Evolutionary conservation across 2,113 vertebrate genomes (phyloP).

Genomic region (Eurystomus gularis): DNA sequence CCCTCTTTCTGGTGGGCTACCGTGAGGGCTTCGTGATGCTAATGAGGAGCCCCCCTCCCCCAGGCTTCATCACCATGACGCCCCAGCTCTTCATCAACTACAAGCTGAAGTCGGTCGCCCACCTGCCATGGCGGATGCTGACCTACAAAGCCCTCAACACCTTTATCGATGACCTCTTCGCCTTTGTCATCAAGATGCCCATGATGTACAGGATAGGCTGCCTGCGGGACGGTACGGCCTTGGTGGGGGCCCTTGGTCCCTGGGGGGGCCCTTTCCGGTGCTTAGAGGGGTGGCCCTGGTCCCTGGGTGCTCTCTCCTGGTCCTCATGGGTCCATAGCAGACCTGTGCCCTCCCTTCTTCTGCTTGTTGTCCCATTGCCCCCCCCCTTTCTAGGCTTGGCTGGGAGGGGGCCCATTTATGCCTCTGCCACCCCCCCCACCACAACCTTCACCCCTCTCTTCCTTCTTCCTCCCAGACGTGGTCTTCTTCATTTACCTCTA

Average conservation of each 20-base stretch:
- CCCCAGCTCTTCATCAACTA: constrained; percentile 97
- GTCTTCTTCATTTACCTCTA: no score
- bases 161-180: constrained; percentile 95
- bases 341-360: no score
- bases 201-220: constrained; percentile 98
- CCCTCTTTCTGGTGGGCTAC: background rate
- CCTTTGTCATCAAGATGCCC: constrained; percentile 97
- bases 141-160: constrained; percentile 97
- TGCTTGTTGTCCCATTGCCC: no score
- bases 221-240: constrained; percentile 85
- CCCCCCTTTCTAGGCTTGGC: no score
- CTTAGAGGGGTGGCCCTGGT: no score
- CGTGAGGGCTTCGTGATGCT: background rate
- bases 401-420: no score
- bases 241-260: background rate
- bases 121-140: constrained; percentile 95
- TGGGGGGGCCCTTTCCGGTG: background rate
- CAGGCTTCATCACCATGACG: constrained; percentile 97
- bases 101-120: constrained; percentile 95
- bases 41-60: background rate
- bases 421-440: no score
- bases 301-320: background rate
- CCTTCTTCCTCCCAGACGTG: no score
- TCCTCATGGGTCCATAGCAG: no score
- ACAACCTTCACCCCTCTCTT: no score